Evolutionary conservation across 2,888 invertebrate species (phyloP).

Genomic region (Entomobrya multifasciata): DNA sequence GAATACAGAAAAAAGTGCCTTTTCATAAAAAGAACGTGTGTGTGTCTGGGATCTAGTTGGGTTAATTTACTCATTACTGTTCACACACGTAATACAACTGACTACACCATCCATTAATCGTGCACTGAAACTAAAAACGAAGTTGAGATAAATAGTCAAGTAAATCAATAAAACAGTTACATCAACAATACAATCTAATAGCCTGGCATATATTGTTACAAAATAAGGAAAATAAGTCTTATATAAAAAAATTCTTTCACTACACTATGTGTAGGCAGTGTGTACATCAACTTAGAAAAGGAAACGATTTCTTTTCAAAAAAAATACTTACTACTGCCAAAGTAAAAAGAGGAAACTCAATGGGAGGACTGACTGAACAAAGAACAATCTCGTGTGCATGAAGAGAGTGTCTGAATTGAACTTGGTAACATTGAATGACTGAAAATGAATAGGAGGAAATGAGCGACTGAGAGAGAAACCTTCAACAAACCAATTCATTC

Average conservation of each 20-base stretch:
- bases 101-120: background rate
- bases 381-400: constrained; percentile 1
- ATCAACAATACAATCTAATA: constrained; percentile 1
- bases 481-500: constrained; percentile 56
- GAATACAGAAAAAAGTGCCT: no score
- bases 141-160: background rate
- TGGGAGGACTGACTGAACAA: constrained; percentile 33
- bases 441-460: constrained; percentile 35
- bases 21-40: background rate
- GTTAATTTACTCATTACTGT: constrained; percentile 11
- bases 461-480: constrained; percentile 27
- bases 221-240: background rate
- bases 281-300: background rate
- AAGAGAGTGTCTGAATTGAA: constrained; percentile 10
- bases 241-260: no score
- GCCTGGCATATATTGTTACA: background rate
- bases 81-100: background rate
- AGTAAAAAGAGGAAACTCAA: constrained; percentile 31
- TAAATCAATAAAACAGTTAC: constrained; percentile 11
- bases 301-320: constrained; percentile 37
- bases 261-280: background rate
- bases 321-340: background rate
- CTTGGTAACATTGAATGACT: constrained; percentile 30
- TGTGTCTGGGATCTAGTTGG: background rate
- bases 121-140: background rate